These are phyloP conservation scores for Formica selysi DNA, from an alignment of 1,140 invertebrate genomes.

Conservation along the genomic window DNA sequence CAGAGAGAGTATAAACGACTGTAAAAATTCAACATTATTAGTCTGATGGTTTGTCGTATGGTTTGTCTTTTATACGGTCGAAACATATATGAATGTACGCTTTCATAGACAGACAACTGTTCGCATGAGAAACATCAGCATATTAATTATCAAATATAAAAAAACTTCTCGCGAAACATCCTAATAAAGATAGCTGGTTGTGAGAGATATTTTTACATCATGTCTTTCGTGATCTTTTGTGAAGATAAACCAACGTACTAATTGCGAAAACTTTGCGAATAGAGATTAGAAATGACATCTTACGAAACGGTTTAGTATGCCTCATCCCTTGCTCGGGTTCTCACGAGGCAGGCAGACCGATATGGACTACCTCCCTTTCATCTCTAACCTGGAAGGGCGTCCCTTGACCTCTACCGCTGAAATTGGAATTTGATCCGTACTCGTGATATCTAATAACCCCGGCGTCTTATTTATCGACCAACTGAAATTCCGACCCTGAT, in stretches of 20 bases:
- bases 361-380: constrained; percentile 58
- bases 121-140: background rate
- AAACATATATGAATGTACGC: background rate
- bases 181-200: constrained; percentile 24
- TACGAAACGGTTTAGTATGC: background rate
- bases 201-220: too few relatives aligned
- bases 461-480: constrained; percentile 76
- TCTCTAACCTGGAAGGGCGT: background rate
- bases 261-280: background rate
- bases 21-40: constrained; percentile 49
- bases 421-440: constrained; percentile 78
- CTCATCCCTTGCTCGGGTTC: constrained; percentile 39
- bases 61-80: background rate
- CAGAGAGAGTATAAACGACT: constrained; percentile 18
- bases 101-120: constrained; percentile 7
- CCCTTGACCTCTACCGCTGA: constrained; percentile 64
- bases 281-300: constrained; percentile 28
- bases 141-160: constrained; percentile 42
- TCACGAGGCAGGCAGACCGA: constrained; percentile 23
- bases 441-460: constrained; percentile 77
- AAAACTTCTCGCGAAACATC: constrained; percentile 3
- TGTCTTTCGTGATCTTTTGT: background rate
- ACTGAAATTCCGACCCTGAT: constrained; percentile 68
- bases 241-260: background rate
- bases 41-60: constrained; percentile 2